phyloP scores from a whole-genome alignment of 2,113 vertebrate species.

The Saimiri boliviensis region DNA sequence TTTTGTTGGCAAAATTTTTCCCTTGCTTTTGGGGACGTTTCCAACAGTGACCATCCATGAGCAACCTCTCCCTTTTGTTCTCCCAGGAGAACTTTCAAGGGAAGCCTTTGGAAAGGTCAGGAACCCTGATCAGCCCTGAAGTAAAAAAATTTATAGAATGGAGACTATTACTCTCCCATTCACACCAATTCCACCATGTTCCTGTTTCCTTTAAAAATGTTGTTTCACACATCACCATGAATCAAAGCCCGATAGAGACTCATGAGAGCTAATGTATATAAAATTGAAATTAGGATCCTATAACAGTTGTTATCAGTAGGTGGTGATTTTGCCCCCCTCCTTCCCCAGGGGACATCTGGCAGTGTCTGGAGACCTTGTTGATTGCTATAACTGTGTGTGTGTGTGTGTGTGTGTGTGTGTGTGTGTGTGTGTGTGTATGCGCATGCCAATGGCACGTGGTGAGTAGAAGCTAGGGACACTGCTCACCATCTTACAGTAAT shows the following conservation, averaged over 20 bases:
- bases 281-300: background rate
- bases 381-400: background rate
- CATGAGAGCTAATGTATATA: background rate
- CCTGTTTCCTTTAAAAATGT: constrained; percentile 1
- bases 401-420: background rate
- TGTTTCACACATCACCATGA: background rate
- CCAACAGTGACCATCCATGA: background rate
- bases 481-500: background rate
- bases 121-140: background rate
- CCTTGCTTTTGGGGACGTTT: background rate
- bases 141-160: constrained; percentile 7
- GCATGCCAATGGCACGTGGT: background rate
- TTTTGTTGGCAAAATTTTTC: background rate
- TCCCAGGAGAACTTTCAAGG: background rate
- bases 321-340: background rate
- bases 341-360: background rate
- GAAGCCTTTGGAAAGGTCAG: constrained; percentile 44
- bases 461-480: background rate
- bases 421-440: accelerated
- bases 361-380: background rate
- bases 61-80: background rate
- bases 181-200: background rate
- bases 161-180: background rate
- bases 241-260: background rate
- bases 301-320: background rate